Evolutionary conservation across 2,888 invertebrate species (phyloP).

Genomic region (Temnothorax rugatulus): DNA sequence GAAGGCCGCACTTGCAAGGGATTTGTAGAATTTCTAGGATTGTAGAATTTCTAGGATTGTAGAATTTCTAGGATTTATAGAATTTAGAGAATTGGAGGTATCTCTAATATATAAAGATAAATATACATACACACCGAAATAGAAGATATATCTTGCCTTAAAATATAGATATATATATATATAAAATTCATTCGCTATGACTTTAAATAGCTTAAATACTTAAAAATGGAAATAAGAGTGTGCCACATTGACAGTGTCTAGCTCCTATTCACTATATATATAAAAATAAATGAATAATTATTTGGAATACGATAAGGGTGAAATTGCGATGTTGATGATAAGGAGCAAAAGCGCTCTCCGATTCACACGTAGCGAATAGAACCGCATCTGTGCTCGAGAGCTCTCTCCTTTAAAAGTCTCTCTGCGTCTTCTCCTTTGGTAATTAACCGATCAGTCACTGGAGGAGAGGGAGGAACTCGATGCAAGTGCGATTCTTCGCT

Average conservation of each 20-base stretch:
- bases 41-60: too few relatives aligned
- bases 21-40: neutral
- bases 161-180: constrained; percentile 18
- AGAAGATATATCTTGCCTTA: constrained; percentile 24
- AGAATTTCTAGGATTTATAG: neutral
- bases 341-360: neutral
- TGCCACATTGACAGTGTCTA: constrained; percentile 14
- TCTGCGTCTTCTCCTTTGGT: neutral
- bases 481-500: neutral
- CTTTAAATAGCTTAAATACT: constrained; percentile 30
- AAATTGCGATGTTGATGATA: constrained; percentile 20
- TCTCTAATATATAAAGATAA: constrained; percentile 1
- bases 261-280: constrained; percentile 19
- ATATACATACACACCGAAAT: constrained; percentile 12
- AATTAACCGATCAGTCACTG: neutral
- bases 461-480: neutral
- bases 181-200: neutral
- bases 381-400: neutral
- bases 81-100: neutral
- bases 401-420: neutral
- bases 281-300: constrained; percentile 66
- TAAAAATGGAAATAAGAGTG: constrained; percentile 17
- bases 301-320: constrained; percentile 50
- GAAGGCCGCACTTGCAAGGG: neutral
- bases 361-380: neutral